phyloP scores from a whole-genome alignment of 2,113 vertebrate genomes.

The Mustelus asterias region DNA sequence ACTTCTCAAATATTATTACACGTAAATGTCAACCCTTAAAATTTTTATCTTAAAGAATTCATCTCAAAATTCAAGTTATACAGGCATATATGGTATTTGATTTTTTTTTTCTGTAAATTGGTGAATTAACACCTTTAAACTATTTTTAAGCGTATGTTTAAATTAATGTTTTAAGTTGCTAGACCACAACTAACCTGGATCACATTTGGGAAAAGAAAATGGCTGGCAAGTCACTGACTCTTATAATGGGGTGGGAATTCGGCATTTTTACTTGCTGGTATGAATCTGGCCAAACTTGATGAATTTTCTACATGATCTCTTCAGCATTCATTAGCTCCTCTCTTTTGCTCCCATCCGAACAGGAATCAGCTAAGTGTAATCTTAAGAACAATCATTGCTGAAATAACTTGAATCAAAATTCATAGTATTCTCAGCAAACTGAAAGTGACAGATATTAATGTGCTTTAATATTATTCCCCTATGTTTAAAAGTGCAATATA shows the following conservation, averaged over 20 bases:
- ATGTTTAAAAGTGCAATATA: neutral
- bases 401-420: neutral
- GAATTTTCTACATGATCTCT: neutral
- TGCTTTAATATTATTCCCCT: neutral
- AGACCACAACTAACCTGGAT: neutral
- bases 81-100: no score
- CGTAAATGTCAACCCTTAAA: no score
- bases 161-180: neutral
- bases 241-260: neutral
- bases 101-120: neutral
- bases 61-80: no score
- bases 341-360: neutral
- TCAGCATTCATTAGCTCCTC: neutral
- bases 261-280: neutral
- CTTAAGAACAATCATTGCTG: neutral
- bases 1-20: no score
- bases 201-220: neutral
- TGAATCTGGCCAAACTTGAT: neutral
- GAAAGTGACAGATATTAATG: neutral
- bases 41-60: no score
- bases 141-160: neutral
- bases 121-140: neutral
- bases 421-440: neutral
- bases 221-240: no score
- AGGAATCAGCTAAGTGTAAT: neutral